Evolutionary conservation across 2,888 invertebrate genomes (phyloP).

Genomic region (Euclidia mi): DNA sequence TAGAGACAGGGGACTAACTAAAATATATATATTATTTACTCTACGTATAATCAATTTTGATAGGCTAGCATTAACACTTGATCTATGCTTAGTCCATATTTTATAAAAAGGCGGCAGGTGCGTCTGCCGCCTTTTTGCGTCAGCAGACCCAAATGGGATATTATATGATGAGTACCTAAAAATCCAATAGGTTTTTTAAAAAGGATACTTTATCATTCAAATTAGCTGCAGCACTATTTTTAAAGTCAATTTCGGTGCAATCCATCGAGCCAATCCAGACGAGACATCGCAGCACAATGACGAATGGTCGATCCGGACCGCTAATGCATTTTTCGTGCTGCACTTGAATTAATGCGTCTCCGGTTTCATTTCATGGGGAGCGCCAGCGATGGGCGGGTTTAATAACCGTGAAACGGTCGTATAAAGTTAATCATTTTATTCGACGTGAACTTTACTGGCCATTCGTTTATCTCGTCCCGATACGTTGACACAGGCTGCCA

Average conservation of each 20-base stretch:
- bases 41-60: no score
- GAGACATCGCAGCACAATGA: conserved; percentile 76
- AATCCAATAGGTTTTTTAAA: no score
- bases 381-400: conserved; percentile 56
- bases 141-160: no score
- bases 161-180: no score
- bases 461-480: conserved; percentile 54
- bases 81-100: no score
- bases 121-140: no score
- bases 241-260: conserved; percentile 37
- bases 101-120: no score
- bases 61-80: no score
- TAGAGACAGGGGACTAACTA: no score
- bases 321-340: conserved; percentile 90
- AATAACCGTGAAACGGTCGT: conserved; percentile 72
- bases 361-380: conserved; percentile 65
- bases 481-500: conserved; percentile 47
- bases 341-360: conserved; percentile 87
- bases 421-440: conserved; percentile 65
- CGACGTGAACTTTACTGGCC: conserved; percentile 52
- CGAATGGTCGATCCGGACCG: conserved; percentile 71
- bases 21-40: no score
- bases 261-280: conserved; percentile 37
- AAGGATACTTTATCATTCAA: neutral
- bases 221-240: conserved; percentile 24